Conservation (phyloP, 2,797 vertebrate genomes). For the Vireo griseus region DNA sequence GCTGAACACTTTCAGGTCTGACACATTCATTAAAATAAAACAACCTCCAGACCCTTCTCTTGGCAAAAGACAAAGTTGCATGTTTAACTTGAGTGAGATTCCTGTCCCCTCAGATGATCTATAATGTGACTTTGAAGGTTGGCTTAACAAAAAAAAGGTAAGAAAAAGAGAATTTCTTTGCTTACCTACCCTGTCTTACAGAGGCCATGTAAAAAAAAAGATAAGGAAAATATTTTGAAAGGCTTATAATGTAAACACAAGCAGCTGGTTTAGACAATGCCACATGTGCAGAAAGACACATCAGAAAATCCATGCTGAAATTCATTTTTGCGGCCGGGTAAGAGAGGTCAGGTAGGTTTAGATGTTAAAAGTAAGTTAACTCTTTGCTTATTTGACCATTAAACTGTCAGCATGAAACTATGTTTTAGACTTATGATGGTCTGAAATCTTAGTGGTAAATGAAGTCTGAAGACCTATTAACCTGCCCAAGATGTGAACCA, state of each 20-base stretch:
- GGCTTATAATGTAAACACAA: slow-evolving; percentile 44
- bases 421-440: slow-evolving; percentile 48
- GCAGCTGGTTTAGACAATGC: slow-evolving; percentile 60
- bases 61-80: slow-evolving; percentile 14
- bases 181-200: slow-evolving; percentile 30
- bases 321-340: slow-evolving; percentile 36
- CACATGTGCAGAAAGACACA: slow-evolving; percentile 16
- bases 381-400: slow-evolving; percentile 67
- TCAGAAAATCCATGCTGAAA: slow-evolving; percentile 38
- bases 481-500: slow-evolving; percentile 43
- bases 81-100: slow-evolving; percentile 10
- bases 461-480: slow-evolving; percentile 66
- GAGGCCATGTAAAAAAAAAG: not conserved
- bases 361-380: slow-evolving; percentile 69
- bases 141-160: not conserved
- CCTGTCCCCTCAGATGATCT: not conserved
- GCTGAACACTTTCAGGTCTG: slow-evolving; percentile 29
- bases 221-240: slow-evolving; percentile 60
- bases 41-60: not conserved
- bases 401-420: slow-evolving; percentile 65
- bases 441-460: slow-evolving; percentile 59
- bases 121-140: slow-evolving; percentile 30
- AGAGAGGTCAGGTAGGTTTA: slow-evolving; percentile 58
- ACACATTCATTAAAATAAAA: slow-evolving; percentile 30
- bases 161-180: not conserved